Base-by-base conservation (phyloP, 2,888 invertebrate genomes). In the Lycophotia porphyrea region DNA sequence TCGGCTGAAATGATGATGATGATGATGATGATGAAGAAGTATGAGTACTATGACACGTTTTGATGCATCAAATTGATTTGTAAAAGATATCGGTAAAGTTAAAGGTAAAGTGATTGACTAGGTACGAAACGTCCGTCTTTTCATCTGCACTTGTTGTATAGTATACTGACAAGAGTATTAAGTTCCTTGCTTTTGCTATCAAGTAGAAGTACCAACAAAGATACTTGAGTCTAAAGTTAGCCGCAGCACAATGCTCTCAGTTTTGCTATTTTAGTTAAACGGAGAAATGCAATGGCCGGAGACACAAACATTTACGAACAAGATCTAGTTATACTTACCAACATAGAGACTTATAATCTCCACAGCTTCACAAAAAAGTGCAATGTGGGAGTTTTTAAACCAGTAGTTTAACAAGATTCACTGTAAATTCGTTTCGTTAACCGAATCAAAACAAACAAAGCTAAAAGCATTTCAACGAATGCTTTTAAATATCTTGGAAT, bases 391-490 rank as follows among this genome's bases (percentile, higher is more conserved):
- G 15, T 70, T 42, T 42, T 49, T 3, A 49, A 76, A 70, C 39
- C 18, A 70, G 66, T 52, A 47, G 39, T n/a, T 34, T 34, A 27
- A 31, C 49, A 68, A 68, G 80, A 80, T 71, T 71, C 58, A 58
- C 24, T 36, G 44, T 64, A 52, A 44, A 70, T 67, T 15, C 13
- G 5, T 39, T 55, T 63, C 13, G 47, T 52, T 39, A 52, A 36
- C 9, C 58, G 60, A 21, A 52, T n/a, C 11, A 52, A 78, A 81
- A 81, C 70, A 81, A 81, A 81, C 81, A 81, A 77, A 64, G 15
- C 66, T 81, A 78, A 81, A 81, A 81, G 70, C 74, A 78, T 81
- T 78, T 74, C 49, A 18, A 58, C 18, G 21, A 34, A 67, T 15
- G 34, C 64, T 55, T n/a, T n/a, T 67, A 5, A 39, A 44, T 8